These are phyloP conservation scores for Eulemur albifrons DNA, from an alignment of 2,797 vertebrate genomes.

Conservation along the genomic window DNA sequence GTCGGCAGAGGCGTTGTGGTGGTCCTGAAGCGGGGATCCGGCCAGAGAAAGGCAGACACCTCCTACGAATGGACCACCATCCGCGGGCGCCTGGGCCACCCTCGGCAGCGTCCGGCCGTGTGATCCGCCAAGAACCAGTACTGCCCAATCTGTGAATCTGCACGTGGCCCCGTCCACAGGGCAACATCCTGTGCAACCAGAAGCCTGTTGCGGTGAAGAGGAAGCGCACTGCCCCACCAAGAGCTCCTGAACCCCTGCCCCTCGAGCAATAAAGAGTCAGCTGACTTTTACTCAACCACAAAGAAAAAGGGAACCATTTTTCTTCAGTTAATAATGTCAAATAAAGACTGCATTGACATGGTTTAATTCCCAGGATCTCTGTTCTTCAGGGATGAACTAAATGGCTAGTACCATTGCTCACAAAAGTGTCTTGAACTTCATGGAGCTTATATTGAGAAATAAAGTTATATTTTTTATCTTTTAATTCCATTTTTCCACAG, in stretches of 20 bases:
- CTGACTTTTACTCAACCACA: not conserved
- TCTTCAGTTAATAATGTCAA: not conserved
- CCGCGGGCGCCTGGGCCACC: slow-evolving; percentile 92
- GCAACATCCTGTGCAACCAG: slow-evolving; percentile 94
- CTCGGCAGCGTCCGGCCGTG: slow-evolving; percentile 92
- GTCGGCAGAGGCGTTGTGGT: slow-evolving; percentile 93
- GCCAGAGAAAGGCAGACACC: slow-evolving; percentile 90
- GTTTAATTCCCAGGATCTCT: not conserved
- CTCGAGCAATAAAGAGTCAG: slow-evolving; percentile 69
- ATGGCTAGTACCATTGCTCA: not conserved
- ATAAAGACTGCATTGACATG: not conserved
- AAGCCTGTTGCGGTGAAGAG: slow-evolving; percentile 95
- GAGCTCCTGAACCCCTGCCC: slow-evolving; percentile 85
- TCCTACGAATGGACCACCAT: slow-evolving; percentile 92
- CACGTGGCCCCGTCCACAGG: slow-evolving; percentile 93
- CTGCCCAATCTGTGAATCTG: slow-evolving; percentile 87
- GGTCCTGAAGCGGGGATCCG: slow-evolving; percentile 91
- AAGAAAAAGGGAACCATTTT: not conserved
- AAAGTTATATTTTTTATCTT: not conserved
- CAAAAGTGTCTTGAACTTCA: not conserved
- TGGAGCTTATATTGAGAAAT: not conserved
- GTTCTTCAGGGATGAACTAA: not conserved
- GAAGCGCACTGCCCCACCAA: slow-evolving; percentile 92
- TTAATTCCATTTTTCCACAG: not conserved
- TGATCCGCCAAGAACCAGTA: slow-evolving; percentile 94